phyloP scores from a whole-genome alignment of 2,113 vertebrate species.

The Brachyhypopomus occidentalis region DNA sequence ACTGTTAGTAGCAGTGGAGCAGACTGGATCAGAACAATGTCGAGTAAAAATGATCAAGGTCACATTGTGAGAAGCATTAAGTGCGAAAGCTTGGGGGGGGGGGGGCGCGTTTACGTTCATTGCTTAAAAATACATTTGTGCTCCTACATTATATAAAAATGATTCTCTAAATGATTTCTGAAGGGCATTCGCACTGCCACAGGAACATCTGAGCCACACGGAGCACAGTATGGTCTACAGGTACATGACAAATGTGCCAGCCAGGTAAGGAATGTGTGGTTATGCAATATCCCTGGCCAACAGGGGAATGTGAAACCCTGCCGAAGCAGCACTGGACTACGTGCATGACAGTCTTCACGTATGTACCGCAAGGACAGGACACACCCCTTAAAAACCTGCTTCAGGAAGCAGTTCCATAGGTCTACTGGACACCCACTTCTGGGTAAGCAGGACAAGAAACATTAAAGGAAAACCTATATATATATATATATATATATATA shows the following conservation, averaged over 20 bases:
- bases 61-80: neutral
- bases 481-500: too few relatives aligned
- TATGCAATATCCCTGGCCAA: conserved; percentile 15
- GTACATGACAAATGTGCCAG: conserved; percentile 33
- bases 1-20: conserved; percentile 25
- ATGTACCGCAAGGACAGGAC: conserved; percentile 8
- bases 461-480: too few relatives aligned
- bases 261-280: conserved; percentile 23
- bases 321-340: conserved; percentile 11
- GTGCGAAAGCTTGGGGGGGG: too few relatives aligned
- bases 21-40: neutral
- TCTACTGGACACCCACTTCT: neutral
- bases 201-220: neutral
- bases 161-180: too few relatives aligned
- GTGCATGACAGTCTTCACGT: neutral
- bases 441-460: neutral
- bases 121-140: too few relatives aligned
- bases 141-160: too few relatives aligned
- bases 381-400: conserved; percentile 26
- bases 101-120: too few relatives aligned
- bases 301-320: neutral
- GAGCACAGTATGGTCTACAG: conserved; percentile 8
- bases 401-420: conserved; percentile 11
- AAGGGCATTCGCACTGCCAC: neutral
- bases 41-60: neutral